A percentile compares a stretch with the other conserved stretches of the same genome.
These are phyloP conservation scores for Carabus problematicus DNA, from an alignment of 2,888 invertebrate genomes.

Conservation along the genomic window DNA sequence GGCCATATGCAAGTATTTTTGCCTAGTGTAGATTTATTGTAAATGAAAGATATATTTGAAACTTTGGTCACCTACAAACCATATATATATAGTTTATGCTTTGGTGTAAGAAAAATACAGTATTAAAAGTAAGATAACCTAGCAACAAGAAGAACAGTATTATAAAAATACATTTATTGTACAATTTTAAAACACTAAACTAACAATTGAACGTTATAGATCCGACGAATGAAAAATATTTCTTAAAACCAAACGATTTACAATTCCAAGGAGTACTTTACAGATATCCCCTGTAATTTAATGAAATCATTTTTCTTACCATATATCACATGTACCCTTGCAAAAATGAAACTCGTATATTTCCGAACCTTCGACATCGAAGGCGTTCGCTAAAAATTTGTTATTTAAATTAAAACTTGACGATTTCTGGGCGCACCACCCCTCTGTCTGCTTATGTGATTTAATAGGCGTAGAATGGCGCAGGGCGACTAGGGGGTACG, in stretches of 20 bases:
- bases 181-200: background rate
- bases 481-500: background rate
- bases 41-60: background rate
- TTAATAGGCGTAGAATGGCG: too few species aligned
- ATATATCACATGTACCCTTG: slow-evolving; percentile 23
- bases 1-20: too few species aligned
- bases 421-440: slow-evolving; percentile 26
- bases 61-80: background rate
- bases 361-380: slow-evolving; percentile 31
- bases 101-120: background rate
- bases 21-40: too few species aligned
- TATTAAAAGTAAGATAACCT: background rate
- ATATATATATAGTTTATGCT: background rate
- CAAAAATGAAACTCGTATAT: slow-evolving; percentile 36
- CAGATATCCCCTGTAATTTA: slow-evolving; percentile 13
- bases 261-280: slow-evolving; percentile 6
- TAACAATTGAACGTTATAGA: background rate
- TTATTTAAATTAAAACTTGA: slow-evolving; percentile 41
- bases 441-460: background rate
- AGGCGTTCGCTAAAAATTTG: slow-evolving; percentile 33
- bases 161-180: background rate
- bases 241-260: background rate
- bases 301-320: slow-evolving; percentile 29
- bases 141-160: too few species aligned
- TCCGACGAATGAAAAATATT: slow-evolving; percentile 5